These are phyloP conservation scores for Nixonia krombeini DNA, from an alignment of 1,140 invertebrate genomes.

Conservation along the genomic window DNA sequence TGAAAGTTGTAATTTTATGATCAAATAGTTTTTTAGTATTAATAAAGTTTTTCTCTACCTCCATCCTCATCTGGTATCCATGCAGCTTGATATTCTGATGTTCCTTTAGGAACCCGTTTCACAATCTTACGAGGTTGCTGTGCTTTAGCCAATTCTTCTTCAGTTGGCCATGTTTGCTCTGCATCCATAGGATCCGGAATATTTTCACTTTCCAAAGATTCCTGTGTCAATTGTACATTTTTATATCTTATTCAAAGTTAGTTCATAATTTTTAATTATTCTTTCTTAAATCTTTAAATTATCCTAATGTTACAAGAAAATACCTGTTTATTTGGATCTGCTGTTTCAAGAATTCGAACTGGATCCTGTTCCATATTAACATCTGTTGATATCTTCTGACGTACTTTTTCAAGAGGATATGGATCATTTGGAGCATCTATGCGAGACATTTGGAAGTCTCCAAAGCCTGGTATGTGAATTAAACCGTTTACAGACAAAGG, in stretches of 20 bases:
- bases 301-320: too few species aligned
- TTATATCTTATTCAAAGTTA: neutral
- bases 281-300: too few species aligned
- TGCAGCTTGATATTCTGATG: constrained; percentile 96
- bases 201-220: constrained; percentile 85
- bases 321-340: constrained; percentile 81
- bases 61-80: constrained; percentile 89
- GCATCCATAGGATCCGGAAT: constrained; percentile 91
- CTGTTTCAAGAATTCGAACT: constrained; percentile 74
- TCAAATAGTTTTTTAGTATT: too few species aligned
- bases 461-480: constrained; percentile 91
- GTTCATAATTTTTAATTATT: neutral
- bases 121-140: constrained; percentile 77
- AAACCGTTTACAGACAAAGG: constrained; percentile 89
- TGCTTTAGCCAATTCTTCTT: constrained; percentile 87
- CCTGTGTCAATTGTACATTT: constrained; percentile 64
- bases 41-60: too few species aligned
- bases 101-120: constrained; percentile 92
- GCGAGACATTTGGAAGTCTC: constrained; percentile 91
- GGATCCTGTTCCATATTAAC: constrained; percentile 51
- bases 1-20: too few species aligned
- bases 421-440: constrained; percentile 85
- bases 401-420: constrained; percentile 74
- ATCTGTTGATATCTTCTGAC: constrained; percentile 22
- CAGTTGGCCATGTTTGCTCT: constrained; percentile 96